Evolutionary conservation across 2,113 vertebrate genomes (phyloP).

Genomic region (Condylura cristata): DNA sequence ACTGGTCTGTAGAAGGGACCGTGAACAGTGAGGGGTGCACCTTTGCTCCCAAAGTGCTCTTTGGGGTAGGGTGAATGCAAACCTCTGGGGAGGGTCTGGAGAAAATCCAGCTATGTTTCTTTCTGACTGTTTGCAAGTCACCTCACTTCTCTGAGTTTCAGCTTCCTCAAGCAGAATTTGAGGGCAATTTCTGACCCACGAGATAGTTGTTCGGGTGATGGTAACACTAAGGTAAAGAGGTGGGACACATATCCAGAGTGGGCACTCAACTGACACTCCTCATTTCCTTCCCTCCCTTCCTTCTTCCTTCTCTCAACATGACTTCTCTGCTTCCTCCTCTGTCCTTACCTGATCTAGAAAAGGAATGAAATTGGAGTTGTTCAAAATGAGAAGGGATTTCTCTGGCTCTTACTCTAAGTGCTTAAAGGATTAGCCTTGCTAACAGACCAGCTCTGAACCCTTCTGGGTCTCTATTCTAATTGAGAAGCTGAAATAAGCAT

Average conservation of each 20-base stretch:
- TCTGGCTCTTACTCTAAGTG: not conserved
- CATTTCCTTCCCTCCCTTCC: not conserved
- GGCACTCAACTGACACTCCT: not conserved
- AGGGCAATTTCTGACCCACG: not conserved
- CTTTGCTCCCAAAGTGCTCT: not conserved
- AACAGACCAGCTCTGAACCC: not conserved
- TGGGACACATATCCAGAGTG: too few species aligned
- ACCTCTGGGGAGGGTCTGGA: not conserved
- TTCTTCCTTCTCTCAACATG: not conserved
- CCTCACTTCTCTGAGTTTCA: not conserved
- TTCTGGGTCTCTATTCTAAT: too few species aligned
- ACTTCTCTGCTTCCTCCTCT: not conserved
- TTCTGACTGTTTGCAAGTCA: not conserved
- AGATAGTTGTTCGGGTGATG: not conserved
- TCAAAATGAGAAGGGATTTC: not conserved
- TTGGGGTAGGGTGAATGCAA: not conserved
- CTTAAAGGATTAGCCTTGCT: not conserved
- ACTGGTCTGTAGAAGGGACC: not conserved
- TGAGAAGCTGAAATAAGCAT: not conserved
- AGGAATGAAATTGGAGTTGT: not conserved
- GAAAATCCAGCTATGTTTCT: not conserved
- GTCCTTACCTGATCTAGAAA: not conserved
- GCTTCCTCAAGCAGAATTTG: not conserved
- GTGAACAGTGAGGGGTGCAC: not conserved
- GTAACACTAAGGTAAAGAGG: not conserved